These are phyloP conservation scores for Didymodactylos carnosus DNA, from an alignment of 2,888 invertebrate species.

Conservation along the genomic window DNA sequence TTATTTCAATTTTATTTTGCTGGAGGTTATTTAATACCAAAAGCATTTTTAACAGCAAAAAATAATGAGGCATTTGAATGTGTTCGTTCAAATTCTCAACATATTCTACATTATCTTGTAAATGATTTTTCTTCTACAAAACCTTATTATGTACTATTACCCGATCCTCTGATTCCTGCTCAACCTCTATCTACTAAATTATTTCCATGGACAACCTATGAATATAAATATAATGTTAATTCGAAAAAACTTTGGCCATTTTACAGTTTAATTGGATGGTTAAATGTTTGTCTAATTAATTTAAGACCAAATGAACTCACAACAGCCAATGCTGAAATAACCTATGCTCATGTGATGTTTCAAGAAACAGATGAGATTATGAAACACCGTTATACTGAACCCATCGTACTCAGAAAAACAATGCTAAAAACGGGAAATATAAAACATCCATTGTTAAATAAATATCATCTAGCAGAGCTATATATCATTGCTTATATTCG, in stretches of 20 bases:
- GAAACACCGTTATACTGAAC: too few relatives aligned
- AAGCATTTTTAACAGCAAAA: constrained; percentile 30
- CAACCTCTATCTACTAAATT: not conserved
- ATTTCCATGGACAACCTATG: not conserved
- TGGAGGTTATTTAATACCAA: constrained; percentile 27
- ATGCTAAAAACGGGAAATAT: too few relatives aligned
- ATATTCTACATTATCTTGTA: not conserved
- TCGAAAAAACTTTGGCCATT: not conserved
- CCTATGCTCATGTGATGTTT: not conserved
- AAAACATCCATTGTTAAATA: too few relatives aligned
- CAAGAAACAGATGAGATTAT: not conserved
- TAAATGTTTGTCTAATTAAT: not conserved
- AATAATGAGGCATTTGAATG: constrained; percentile 29
- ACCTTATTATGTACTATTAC: not conserved
- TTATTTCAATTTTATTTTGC: constrained; percentile 32
- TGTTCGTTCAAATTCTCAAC: not conserved
- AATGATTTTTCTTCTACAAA: not conserved
- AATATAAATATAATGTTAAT: not conserved
- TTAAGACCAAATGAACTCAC: not conserved
- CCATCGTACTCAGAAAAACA: too few relatives aligned
- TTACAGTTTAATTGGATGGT: not conserved
- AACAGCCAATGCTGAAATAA: not conserved
- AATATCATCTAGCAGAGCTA: not conserved
- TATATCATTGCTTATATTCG: not conserved
- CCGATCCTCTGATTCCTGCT: not conserved